Evolutionary conservation across 2,888 invertebrate genomes (phyloP).

Genomic region (Meloe dianella): DNA sequence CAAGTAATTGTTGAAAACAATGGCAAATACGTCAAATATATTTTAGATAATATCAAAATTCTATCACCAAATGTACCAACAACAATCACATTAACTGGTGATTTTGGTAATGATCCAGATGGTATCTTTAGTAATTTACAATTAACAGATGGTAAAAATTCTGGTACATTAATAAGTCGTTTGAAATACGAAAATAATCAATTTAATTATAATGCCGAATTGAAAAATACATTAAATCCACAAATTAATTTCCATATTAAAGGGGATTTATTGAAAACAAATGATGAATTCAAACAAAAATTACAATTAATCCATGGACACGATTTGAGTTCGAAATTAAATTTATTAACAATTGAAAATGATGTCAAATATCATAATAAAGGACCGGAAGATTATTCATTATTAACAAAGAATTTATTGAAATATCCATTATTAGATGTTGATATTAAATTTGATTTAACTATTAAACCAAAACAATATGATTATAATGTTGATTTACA

Average conservation of each 20-base stretch:
- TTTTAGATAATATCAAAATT: constrained; percentile 65
- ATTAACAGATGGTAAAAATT: constrained; percentile 61
- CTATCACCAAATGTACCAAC: constrained; percentile 58
- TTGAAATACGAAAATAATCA: constrained; percentile 52
- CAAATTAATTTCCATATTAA: constrained; percentile 67
- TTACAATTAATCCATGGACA: constrained; percentile 66
- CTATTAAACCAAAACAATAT: constrained; percentile 64
- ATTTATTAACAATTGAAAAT: constrained; percentile 61
- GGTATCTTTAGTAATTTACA: constrained; percentile 62
- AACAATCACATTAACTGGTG: constrained; percentile 63
- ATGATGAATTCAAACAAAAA: constrained; percentile 38
- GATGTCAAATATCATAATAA: constrained; percentile 38
- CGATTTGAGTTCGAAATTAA: constrained; percentile 65
- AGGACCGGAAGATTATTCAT: constrained; percentile 57
- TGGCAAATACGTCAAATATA: constrained; percentile 61
- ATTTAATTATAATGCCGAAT: constrained; percentile 60
- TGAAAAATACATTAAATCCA: constrained; percentile 67
- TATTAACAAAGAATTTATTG: constrained; percentile 64
- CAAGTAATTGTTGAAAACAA: constrained; percentile 56
- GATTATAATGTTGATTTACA: constrained; percentile 65
- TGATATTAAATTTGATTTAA: constrained; percentile 64
- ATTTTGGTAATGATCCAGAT: constrained; percentile 56
- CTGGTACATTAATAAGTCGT: constrained; percentile 56
- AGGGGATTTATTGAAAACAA: constrained; percentile 56
- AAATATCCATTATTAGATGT: constrained; percentile 63